Base-by-base conservation (phyloP, 2,888 invertebrate genomes). In the Rhagium mordax region DNA sequence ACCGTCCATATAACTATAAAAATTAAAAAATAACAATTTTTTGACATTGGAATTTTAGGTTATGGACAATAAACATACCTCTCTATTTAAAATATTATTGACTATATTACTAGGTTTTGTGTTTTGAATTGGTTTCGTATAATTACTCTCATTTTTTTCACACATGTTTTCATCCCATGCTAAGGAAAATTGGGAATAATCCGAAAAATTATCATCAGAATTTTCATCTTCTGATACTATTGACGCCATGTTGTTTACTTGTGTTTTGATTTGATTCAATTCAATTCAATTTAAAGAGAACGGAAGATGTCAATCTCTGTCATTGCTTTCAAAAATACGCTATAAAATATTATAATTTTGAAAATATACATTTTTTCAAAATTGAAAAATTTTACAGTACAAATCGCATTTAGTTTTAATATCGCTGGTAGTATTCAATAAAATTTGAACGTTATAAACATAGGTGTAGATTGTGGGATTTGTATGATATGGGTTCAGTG, bases 1-100 rank as follows among this genome's bases (percentile, higher is more conserved):
- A 85, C 74, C 86, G 78, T 73, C 87, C 88, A 77, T 85, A 87
- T 57, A 87, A 78, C 88, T 88, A 75, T 47, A 85, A 85, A 77
- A 74, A 29, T 41, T 18, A 41, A 15, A 70, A 53, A 53, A 70
- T 76, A 73, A 71, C 74, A 77, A 75, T 77, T 73, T 71, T 80
- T 74, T 74, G 64, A 75, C 74, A 70, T 78, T 69, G 74, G 65
- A 59, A 76, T 83, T 80, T 78, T 75, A 84, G 84, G 85, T 84
- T 85, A 83, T 70, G 73, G 48, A 48, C 51, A 27, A 62, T 57
- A 72, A 71, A 79, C 78, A 75, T 79, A 84, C 85, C 83, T 84
- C 81, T 82, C 85, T 80, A 80, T 84, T 85, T 68, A 78, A 64
- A 71, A 85, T 61, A 79, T 82, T 84, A 20, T 71, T 75, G 20